Conservation (phyloP, 2,797 vertebrate species). For the Knipowitschia caucasica region DNA sequence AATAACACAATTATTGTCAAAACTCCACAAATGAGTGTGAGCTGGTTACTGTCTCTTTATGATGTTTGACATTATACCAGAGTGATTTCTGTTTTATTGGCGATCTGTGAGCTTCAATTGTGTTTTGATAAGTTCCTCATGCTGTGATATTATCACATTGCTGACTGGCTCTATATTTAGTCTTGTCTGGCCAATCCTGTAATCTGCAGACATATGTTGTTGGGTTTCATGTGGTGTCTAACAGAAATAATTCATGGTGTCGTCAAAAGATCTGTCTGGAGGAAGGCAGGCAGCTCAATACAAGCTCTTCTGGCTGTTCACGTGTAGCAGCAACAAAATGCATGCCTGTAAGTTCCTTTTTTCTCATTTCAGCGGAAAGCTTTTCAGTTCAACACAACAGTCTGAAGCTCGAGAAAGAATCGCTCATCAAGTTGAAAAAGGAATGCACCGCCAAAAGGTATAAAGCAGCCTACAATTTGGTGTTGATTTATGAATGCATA, state of each 20-base stretch:
- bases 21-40: neutral
- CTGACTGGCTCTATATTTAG: conserved; percentile 56
- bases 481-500: conserved; percentile 31
- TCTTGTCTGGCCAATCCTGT: conserved; percentile 51
- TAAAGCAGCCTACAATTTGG: conserved; percentile 51
- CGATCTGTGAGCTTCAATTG: conserved; percentile 26
- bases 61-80: conserved; percentile 16
- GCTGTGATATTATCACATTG: conserved; percentile 52
- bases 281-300: conserved; percentile 35
- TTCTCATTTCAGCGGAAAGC: conserved; percentile 75
- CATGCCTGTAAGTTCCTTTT: conserved; percentile 52
- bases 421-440: conserved; percentile 84
- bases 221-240: conserved; percentile 62
- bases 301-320: conserved; percentile 61
- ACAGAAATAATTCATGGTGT: conserved; percentile 61
- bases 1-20: neutral
- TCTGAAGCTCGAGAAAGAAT: conserved; percentile 85
- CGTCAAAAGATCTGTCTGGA: conserved; percentile 53
- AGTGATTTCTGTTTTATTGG: conserved; percentile 18
- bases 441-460: conserved; percentile 96
- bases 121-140: conserved; percentile 23
- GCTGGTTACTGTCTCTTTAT: neutral
- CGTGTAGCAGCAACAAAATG: conserved; percentile 32
- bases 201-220: conserved; percentile 58
- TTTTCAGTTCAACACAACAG: conserved; percentile 82